Percentiles rank a stretch among this genome's conserved stretches.
Evolutionary conservation across 2,888 invertebrate species (phyloP).

Genomic region (Dryocosmus kuriphilus): DNA sequence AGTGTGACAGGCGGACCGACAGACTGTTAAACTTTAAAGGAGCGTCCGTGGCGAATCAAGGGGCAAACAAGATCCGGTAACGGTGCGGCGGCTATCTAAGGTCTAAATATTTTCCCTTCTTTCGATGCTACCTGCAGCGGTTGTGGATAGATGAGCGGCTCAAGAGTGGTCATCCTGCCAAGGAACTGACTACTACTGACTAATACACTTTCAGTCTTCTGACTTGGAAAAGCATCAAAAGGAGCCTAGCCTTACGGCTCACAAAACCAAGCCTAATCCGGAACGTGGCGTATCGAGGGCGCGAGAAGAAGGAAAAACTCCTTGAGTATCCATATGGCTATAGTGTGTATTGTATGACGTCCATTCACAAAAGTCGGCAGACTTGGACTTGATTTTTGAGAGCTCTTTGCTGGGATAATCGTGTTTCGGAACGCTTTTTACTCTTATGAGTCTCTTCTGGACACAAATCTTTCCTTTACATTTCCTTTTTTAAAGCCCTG

Average conservation of each 20-base stretch:
- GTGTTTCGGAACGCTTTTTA: constrained; percentile 28
- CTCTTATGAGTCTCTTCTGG: constrained; percentile 5
- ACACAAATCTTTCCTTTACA: constrained; percentile 25
- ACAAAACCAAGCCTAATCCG: constrained; percentile 58
- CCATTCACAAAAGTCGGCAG: constrained; percentile 30
- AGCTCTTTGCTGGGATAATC: constrained; percentile 22
- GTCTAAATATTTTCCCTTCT: constrained; percentile 59
- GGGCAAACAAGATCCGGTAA: constrained; percentile 68
- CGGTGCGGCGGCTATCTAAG: constrained; percentile 61
- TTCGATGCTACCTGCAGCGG: constrained; percentile 44
- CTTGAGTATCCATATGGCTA: constrained; percentile 55
- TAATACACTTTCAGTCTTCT: constrained; percentile 13
- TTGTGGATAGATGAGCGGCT: constrained; percentile 11
- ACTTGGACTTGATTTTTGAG: constrained; percentile 10
- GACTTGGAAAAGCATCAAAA: constrained; percentile 45
- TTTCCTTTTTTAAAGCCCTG: constrained; percentile 6
- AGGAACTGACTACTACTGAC: neutral
- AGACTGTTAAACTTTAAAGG: constrained; percentile 53
- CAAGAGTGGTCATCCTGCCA: constrained; percentile 21
- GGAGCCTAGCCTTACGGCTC: constrained; percentile 44
- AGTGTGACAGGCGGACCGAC: constrained; percentile 48
- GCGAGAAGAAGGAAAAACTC: constrained; percentile 60
- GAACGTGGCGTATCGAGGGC: constrained; percentile 60
- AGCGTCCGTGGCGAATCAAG: constrained; percentile 70
- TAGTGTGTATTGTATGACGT: neutral